Percentiles rank a stretch among this genome's conserved stretches.
Conservation (phyloP, 2,797 vertebrate species). For the Caiman crocodilus region DNA sequence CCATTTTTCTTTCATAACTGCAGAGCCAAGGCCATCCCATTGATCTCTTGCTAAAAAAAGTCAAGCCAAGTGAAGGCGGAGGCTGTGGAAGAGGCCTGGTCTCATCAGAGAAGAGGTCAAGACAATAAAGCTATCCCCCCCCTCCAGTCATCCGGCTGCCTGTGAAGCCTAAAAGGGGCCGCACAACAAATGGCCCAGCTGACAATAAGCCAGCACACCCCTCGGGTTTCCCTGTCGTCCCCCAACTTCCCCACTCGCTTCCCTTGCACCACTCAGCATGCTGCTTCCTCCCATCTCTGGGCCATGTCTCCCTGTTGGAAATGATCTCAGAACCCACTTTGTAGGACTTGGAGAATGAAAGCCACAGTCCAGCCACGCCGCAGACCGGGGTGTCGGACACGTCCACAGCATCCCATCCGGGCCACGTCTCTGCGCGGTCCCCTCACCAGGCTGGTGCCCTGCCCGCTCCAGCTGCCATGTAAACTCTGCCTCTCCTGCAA, state of each 20-base stretch:
- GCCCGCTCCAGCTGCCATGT: not conserved
- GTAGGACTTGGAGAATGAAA: not conserved
- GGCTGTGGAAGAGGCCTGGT: not conserved
- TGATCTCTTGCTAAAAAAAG: not conserved
- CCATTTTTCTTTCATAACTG: not conserved
- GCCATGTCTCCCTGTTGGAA: not conserved
- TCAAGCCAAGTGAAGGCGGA: not conserved
- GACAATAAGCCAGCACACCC: not conserved
- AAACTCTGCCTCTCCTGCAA: not conserved
- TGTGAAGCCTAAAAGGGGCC: not conserved
- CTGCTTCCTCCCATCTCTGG: not conserved
- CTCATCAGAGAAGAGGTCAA: not conserved
- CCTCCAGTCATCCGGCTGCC: not conserved
- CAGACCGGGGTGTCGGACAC: not conserved
- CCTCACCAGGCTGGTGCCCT: not conserved
- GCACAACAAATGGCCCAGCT: not conserved
- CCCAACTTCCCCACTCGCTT: not conserved
- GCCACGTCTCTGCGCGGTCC: not conserved
- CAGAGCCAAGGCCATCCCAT: not conserved
- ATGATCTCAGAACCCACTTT: not conserved
- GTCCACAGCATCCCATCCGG: not conserved
- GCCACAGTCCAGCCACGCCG: rapidly evolving
- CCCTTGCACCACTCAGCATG: not conserved
- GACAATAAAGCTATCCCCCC: not conserved
- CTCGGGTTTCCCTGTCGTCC: rapidly evolving